These are phyloP conservation scores for Erethizon dorsatum DNA, from an alignment of 2,797 vertebrate genomes.

Conservation along the genomic window DNA sequence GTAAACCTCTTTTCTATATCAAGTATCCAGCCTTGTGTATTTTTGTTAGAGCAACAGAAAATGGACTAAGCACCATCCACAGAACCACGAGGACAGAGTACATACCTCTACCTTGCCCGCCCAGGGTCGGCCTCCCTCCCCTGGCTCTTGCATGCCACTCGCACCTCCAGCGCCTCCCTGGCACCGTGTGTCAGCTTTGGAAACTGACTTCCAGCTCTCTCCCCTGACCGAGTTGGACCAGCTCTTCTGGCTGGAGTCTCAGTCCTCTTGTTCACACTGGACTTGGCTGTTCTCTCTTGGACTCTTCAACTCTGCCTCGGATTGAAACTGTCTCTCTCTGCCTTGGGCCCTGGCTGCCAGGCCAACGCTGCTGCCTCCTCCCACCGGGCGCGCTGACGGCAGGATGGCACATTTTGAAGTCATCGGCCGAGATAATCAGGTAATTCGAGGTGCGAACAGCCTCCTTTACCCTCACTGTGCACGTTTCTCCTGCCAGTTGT, in stretches of 20 bases:
- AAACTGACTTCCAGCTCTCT: constrained; percentile 20
- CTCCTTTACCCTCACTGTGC: constrained; percentile 24
- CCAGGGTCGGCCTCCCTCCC: no score
- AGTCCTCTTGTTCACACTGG: neutral
- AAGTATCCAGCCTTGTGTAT: neutral
- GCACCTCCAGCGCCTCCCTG: neutral
- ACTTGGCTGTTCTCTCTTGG: neutral
- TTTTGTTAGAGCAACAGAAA: neutral
- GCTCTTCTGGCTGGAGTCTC: constrained; percentile 33
- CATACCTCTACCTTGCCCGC: neutral
- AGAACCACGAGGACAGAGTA: neutral
- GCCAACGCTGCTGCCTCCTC: neutral
- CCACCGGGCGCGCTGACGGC: neutral
- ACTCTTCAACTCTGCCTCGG: neutral
- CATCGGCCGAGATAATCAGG: constrained; percentile 19
- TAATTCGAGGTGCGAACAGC: constrained; percentile 30
- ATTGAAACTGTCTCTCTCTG: neutral
- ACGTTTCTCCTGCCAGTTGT: constrained; percentile 51
- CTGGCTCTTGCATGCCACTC: neutral
- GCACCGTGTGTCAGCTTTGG: neutral
- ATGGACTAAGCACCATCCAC: neutral
- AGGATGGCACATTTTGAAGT: neutral
- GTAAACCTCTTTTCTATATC: neutral
- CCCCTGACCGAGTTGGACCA: neutral
- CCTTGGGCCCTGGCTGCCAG: neutral